phyloP scores from a whole-genome alignment of 1,140 invertebrate genomes.

The Coboldia fuscipes region DNA sequence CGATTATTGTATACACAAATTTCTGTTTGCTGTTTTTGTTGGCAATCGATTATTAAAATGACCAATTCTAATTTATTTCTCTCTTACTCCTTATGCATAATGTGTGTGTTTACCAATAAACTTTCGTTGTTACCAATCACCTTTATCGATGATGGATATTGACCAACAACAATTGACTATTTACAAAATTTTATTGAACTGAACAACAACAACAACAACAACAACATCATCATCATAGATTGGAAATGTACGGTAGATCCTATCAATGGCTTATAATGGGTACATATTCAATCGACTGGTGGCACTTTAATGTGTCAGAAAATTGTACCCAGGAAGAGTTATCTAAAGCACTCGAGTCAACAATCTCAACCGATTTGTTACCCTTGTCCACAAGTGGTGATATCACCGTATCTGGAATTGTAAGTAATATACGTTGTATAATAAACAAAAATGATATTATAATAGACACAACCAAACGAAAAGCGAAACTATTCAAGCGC shows the following conservation, averaged over 20 bases:
- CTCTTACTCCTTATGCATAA: no score
- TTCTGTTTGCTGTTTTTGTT: no score
- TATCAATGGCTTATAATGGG: constrained; percentile 96
- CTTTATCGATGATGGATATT: no score
- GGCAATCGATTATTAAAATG: no score
- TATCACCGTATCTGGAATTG: constrained; percentile 75
- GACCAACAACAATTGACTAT: no score
- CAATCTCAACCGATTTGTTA: constrained; percentile 54
- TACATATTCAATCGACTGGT: constrained; percentile 59
- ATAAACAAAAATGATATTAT: neutral
- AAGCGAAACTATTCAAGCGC: neutral
- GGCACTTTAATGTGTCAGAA: constrained; percentile 32
- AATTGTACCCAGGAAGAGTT: constrained; percentile 59
- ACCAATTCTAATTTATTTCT: no score
- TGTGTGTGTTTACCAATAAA: no score
- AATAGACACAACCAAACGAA: neutral
- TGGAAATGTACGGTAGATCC: constrained; percentile 72
- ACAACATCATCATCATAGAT: no score
- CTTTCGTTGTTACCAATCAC: no score
- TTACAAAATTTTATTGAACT: no score
- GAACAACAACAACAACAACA: no score
- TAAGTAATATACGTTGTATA: constrained; percentile 27
- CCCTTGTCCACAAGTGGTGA: constrained; percentile 35
- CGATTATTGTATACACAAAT: no score
- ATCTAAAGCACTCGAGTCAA: constrained; percentile 63